These are phyloP conservation scores for Notocelia uddmanniana DNA, from an alignment of 2,888 invertebrate genomes.

Conservation along the genomic window DNA sequence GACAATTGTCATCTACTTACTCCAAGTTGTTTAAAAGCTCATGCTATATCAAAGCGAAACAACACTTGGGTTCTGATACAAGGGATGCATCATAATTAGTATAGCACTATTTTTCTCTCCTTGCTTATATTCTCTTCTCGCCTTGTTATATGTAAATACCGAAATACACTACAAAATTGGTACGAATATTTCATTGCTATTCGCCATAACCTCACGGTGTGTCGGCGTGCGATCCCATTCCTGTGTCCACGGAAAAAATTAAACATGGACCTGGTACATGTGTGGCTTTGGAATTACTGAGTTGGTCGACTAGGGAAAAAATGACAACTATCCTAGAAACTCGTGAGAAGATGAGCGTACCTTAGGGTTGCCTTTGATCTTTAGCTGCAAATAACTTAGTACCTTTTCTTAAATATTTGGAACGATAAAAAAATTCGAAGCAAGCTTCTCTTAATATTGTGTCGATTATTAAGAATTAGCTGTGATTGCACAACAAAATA, in stretches of 20 bases:
- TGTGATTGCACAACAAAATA: not conserved
- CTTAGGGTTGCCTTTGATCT: slow-evolving; percentile 12
- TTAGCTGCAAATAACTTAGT: not conserved
- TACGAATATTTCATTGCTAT: slow-evolving; percentile 35
- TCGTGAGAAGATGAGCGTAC: slow-evolving; percentile 35
- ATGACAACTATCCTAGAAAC: slow-evolving; percentile 55
- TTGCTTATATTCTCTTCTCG: not conserved
- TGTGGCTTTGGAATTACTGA: slow-evolving; percentile 60
- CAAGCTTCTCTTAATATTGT: not conserved
- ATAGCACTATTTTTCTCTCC: not conserved
- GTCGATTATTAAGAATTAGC: not conserved
- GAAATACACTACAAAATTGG: slow-evolving; percentile 9
- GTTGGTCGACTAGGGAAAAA: slow-evolving; percentile 64
- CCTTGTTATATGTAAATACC: not conserved
- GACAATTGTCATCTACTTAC: not conserved
- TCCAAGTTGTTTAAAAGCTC: no score
- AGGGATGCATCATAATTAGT: not conserved
- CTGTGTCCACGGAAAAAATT: slow-evolving; percentile 57
- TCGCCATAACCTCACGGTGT: slow-evolving; percentile 56
- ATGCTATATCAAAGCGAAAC: not conserved
- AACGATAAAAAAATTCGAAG: not conserved
- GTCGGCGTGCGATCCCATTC: slow-evolving; percentile 53
- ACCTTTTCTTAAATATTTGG: not conserved
- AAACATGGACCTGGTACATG: slow-evolving; percentile 56
- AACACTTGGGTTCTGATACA: not conserved